A percentile compares a stretch with the other conserved stretches of the same genome.
Evolutionary conservation across 2,888 invertebrate species (phyloP).

Genomic region (Clitarchus hookeri): DNA sequence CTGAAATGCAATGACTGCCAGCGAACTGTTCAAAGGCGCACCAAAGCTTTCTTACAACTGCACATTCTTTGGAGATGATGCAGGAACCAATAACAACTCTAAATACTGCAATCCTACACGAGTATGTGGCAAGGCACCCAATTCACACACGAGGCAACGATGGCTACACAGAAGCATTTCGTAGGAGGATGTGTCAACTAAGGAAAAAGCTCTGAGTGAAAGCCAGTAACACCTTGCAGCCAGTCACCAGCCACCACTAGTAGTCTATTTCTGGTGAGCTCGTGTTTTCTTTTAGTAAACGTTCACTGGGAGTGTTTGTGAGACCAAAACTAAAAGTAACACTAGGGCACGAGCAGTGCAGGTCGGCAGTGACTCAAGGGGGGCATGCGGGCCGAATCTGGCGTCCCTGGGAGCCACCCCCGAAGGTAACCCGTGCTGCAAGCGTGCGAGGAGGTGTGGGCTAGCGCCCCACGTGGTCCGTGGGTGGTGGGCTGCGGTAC

Average conservation of each 20-base stretch:
- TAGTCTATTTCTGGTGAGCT: too few species aligned
- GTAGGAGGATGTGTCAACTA: not conserved
- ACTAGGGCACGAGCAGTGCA: not conserved
- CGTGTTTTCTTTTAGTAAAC: too few species aligned
- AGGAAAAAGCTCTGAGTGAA: not conserved
- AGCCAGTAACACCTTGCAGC: not conserved
- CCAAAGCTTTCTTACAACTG: too few species aligned
- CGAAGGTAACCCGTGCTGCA: conserved; percentile 18
- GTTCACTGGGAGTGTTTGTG: too few species aligned
- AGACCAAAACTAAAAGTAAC: too few species aligned
- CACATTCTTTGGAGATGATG: too few species aligned
- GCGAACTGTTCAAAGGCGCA: too few species aligned
- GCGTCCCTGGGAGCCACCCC: not conserved
- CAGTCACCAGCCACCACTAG: not conserved
- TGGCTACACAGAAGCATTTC: not conserved
- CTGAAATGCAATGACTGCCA: too few species aligned
- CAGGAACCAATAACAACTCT: too few species aligned
- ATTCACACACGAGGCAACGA: not conserved
- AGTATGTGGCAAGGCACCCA: not conserved
- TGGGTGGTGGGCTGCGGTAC: conserved; percentile 60
- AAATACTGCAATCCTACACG: not conserved
- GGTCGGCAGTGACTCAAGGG: not conserved
- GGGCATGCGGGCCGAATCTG: not conserved
- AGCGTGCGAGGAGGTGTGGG: conserved; percentile 26
- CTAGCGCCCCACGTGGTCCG: conserved; percentile 36